These are phyloP conservation scores for Troides aeacus DNA, from an alignment of 2,888 invertebrate genomes.

Conservation along the genomic window DNA sequence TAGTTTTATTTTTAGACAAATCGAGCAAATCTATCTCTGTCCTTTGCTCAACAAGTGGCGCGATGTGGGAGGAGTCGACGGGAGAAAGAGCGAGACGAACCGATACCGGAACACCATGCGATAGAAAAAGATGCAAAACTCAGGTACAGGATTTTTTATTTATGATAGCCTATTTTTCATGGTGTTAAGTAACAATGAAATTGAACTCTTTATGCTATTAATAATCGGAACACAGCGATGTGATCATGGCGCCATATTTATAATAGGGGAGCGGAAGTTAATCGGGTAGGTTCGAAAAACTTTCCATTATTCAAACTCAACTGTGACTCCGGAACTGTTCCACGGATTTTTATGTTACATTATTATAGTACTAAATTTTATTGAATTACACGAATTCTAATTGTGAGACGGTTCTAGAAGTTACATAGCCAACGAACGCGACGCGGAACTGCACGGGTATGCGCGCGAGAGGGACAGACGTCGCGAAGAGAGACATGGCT, in stretches of 20 bases:
- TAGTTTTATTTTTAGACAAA: constrained; percentile 44
- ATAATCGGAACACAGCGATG: too few relatives aligned
- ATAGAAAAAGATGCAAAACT: constrained; percentile 71
- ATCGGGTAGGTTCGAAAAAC: too few relatives aligned
- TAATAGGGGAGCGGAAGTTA: too few relatives aligned
- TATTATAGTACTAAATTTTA: too few relatives aligned
- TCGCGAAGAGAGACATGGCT: constrained; percentile 82
- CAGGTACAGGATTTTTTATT: constrained; percentile 76
- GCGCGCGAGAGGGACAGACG: constrained; percentile 54
- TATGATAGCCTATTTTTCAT: too few relatives aligned
- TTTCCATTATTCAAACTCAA: too few relatives aligned
- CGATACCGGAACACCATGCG: constrained; percentile 59
- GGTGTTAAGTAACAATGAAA: too few relatives aligned
- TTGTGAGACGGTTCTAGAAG: constrained; percentile 45
- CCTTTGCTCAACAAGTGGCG: constrained; percentile 96
- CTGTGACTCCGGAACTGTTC: not conserved
- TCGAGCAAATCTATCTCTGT: constrained; percentile 82
- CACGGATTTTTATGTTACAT: not conserved
- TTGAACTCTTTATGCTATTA: too few relatives aligned
- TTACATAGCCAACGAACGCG: constrained; percentile 65
- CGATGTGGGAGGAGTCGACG: constrained; percentile 87
- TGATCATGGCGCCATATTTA: too few relatives aligned
- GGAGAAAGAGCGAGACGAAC: constrained; percentile 61
- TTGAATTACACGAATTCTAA: too few relatives aligned
- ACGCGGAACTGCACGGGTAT: constrained; percentile 59